Base-by-base conservation (phyloP, 2,888 invertebrate species). In the Ophion slaviceki region DNA sequence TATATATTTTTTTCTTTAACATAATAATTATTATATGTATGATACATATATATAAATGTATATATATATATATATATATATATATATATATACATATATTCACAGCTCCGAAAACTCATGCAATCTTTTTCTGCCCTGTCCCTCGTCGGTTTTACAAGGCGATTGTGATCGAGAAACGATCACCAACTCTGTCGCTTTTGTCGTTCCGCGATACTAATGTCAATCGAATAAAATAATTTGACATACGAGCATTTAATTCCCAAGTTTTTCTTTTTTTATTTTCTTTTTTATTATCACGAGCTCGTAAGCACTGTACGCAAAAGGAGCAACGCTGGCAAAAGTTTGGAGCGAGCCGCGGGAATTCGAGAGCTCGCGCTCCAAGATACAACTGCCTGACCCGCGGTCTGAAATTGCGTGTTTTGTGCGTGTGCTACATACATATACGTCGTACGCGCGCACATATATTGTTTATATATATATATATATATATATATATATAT, bases 361-460 rank as follows among this genome's bases (percentile, higher is more conserved):
- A 45, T 67, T 28, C 32, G n/a, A 28, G 47, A 64, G 78, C 64
- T 62, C 68, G 77, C 71, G 77, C 71, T 71, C 79, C 36, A 32
- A 64, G 62, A 64, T 70, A 71, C 62, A n/a, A 66, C 66, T 47
- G 67, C 61, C 57, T 72, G 80, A 57, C 20, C 32, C 62, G n/a
- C 57, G 32, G 62, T 20, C 40, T 32, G 74, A 79, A 79, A 76
- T 82, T 76, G 85, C 79, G 71, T 79, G 66, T 79, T 79, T 82
- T 57, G 67, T 81, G 77, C 76, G 72, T 77, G 80, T 72, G 59
- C 20, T 40, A 32, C 40, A 77, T 76, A 47, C 72, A 61, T 61
- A 66, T 53, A 47, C 20, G 62, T 72, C 67, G 61, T 80, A 76
- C 78, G 28, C 45, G 82, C 70, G 59, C 66, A 8, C 40, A 40